A percentile compares a stretch with the other conserved stretches of the same genome.
Evolutionary conservation across 2,797 vertebrate genomes (phyloP).

Genomic region (Phataginus tetradactyla): DNA sequence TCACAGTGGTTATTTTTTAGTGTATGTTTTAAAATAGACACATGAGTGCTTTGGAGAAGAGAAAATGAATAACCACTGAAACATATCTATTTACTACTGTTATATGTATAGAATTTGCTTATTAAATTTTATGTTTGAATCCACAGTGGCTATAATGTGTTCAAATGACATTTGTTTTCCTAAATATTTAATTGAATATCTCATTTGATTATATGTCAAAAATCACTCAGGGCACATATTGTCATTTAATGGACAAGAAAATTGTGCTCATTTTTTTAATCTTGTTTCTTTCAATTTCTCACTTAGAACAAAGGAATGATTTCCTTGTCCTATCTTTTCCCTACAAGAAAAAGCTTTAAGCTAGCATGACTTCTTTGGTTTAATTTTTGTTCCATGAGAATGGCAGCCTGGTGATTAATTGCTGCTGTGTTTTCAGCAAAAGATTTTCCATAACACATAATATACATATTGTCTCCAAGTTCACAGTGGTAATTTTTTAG

Average conservation of each 20-base stretch:
- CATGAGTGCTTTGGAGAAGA: not conserved
- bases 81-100: not conserved
- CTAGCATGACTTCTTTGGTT: not conserved
- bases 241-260: conserved; percentile 66
- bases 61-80: not conserved
- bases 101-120: not conserved
- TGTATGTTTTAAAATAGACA: conserved; percentile 13
- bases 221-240: conserved; percentile 50
- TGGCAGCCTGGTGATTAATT: conserved; percentile 32
- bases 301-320: conserved; percentile 63
- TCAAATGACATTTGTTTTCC: conserved; percentile 63
- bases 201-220: conserved; percentile 53
- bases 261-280: conserved; percentile 18
- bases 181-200: conserved; percentile 73
- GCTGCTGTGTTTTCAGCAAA: conserved; percentile 1
- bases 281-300: not conserved
- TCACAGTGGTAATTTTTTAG: not conserved
- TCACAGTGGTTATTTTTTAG: not conserved
- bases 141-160: conserved; percentile 32
- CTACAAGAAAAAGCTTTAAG: not conserved
- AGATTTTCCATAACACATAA: not conserved
- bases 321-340: not conserved
- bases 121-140: conserved; percentile 51
- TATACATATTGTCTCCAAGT: not conserved
- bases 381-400: conserved; percentile 20